Evolutionary conservation across 1,140 invertebrate species (phyloP), one percentile per base, ranked within the genome.

Genomic region (Drosophila lacertosa): DNA sequence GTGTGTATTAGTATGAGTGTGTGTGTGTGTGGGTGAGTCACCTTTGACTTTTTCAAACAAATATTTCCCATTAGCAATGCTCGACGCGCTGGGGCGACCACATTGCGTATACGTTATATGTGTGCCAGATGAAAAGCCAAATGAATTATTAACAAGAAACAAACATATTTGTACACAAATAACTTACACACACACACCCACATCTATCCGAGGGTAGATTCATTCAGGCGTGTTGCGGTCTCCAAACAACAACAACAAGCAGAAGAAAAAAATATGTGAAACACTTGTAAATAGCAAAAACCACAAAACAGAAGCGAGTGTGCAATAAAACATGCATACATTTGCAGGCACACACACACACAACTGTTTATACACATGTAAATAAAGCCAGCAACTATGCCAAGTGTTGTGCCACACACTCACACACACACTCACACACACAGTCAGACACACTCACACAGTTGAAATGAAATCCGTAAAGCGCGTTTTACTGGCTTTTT

Each of bases 241-340:
- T 40, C 42, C 40, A 69, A 55, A 64, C 59, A 48, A 69, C 62
- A 55, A 44, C 11, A 47, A 26, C 39, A 35, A 24, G 18, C 53
- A 50, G 10, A 51, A 47, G 42, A 53, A 62, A 2, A 63, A 51
- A 65, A 59, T 51, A 50, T 74, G 53, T 47, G 57, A 81, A 81
- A 88, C 82, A 88, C 74, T 81, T 88, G 81, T 88, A 88, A 88
- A 86, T 88, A 74, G 82, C 65, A 66, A 66, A 73, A 74, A 66
- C 81, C 77, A 77, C 81, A 88, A 75, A 88, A 77, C 59, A 83
- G 74, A 59, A 88, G 60, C 82, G 63, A 81, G 60, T 70, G 58
- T 88, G 73, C 82, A 88, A 86, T 88, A 88, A 88, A 86, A 86
- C 77, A 82, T 86, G 77, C 77, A 86, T 81, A 86, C 66, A 77